Percentiles rank a stretch among this genome's conserved stretches.
Conservation (phyloP, 2,888 invertebrate genomes). For the Dolichomitus sp. region DNA sequence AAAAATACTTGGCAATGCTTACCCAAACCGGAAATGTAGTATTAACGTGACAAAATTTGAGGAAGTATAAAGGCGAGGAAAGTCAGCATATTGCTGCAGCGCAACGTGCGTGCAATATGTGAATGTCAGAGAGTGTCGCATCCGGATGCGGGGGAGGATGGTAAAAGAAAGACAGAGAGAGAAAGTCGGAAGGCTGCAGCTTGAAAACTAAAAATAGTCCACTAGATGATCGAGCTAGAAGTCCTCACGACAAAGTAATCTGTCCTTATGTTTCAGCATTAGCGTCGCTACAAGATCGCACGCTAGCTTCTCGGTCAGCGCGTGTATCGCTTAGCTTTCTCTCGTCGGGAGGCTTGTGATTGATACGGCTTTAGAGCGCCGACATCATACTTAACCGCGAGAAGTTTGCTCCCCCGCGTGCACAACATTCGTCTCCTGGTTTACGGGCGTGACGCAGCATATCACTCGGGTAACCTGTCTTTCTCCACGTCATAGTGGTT, state of each 20-base stretch:
- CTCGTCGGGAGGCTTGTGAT: constrained; percentile 45
- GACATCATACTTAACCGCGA: constrained; percentile 64
- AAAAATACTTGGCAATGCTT: not conserved
- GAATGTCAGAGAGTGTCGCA: constrained; percentile 2
- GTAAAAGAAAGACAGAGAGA: not conserved
- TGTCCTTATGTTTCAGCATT: constrained; percentile 21
- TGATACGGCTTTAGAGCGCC: constrained; percentile 58
- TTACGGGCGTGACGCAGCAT: constrained; percentile 51
- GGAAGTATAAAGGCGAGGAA: not conserved
- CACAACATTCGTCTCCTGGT: constrained; percentile 52
- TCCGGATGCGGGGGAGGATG: constrained; percentile 13
- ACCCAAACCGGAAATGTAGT: constrained; percentile 7
- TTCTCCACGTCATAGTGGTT: not conserved
- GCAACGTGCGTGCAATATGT: constrained; percentile 58
- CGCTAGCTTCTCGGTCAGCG: constrained; percentile 6
- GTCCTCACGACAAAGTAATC: not conserved
- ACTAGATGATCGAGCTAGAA: constrained; percentile 1
- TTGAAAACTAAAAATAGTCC: constrained; percentile 18
- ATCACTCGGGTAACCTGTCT: constrained; percentile 47
- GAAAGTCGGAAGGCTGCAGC: not conserved
- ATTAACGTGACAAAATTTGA: constrained; percentile 25
- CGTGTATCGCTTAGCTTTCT: constrained; percentile 13
- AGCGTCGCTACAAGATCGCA: not conserved
- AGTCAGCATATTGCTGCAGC: not conserved
- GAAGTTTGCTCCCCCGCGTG: constrained; percentile 59